Evolutionary conservation across 2,113 vertebrate genomes (phyloP).

Genomic region (Sialia sialis): DNA sequence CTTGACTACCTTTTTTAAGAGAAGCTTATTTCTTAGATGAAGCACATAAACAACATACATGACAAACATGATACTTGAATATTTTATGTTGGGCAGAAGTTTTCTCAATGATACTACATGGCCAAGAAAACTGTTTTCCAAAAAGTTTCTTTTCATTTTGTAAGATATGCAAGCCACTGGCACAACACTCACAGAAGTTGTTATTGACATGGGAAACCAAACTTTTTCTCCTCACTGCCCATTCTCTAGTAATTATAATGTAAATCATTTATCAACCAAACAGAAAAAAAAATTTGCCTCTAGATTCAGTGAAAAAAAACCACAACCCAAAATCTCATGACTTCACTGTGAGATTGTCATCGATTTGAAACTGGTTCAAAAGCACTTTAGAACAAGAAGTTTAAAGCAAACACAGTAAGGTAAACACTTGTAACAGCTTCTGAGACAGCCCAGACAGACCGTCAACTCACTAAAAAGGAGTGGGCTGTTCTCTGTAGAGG

Average conservation of each 20-base stretch:
- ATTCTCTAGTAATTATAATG: background rate
- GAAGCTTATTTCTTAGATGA: background rate
- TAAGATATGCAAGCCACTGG: background rate
- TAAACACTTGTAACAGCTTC: background rate
- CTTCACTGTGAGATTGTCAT: background rate
- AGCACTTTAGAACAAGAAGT: background rate
- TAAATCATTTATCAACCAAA: background rate
- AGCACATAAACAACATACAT: fast-evolving
- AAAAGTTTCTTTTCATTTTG: background rate
- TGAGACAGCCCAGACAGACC: background rate
- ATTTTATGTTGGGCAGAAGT: background rate
- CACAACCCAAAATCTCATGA: fast-evolving
- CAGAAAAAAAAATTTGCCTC: background rate
- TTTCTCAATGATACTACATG: background rate
- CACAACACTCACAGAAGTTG: background rate
- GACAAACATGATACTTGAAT: background rate
- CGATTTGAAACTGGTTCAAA: background rate
- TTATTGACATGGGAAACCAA: background rate
- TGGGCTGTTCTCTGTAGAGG: background rate
- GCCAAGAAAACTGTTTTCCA: background rate
- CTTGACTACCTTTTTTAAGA: background rate
- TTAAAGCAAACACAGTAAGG: background rate
- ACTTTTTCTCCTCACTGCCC: background rate
- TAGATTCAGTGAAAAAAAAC: fast-evolving
- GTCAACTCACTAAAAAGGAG: background rate